phyloP scores from a whole-genome alignment of 2,888 invertebrate species.

The Cryptus viduatorius region DNA sequence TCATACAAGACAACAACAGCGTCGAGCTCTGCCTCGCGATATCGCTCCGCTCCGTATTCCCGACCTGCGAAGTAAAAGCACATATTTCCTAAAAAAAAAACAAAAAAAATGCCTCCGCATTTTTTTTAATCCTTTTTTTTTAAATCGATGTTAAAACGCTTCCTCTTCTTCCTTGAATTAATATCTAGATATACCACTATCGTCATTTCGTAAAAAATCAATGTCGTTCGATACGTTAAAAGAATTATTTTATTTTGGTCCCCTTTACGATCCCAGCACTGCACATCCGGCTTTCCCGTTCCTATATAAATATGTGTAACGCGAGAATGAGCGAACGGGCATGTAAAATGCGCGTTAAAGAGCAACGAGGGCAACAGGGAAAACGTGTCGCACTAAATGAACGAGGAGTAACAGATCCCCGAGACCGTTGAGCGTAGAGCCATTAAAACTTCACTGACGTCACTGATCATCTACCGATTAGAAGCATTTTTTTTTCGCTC shows the following conservation, averaged over 20 bases:
- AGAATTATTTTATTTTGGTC: background rate
- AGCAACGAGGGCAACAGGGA: slow-evolving; percentile 36
- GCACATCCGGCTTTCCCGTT: slow-evolving; percentile 25
- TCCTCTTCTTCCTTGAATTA: slow-evolving; percentile 57
- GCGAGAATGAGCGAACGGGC: slow-evolving; percentile 17
- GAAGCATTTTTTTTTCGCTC: slow-evolving; percentile 4
- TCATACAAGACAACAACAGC: slow-evolving; percentile 86
- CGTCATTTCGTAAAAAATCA: slow-evolving; percentile 14
- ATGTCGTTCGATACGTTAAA: slow-evolving; percentile 40
- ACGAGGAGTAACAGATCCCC: slow-evolving; percentile 15
- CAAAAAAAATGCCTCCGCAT: slow-evolving; percentile 35
- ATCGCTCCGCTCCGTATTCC: slow-evolving; percentile 87
- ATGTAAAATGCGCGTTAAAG: slow-evolving; percentile 58
- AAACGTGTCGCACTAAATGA: slow-evolving; percentile 49
- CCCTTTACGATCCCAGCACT: slow-evolving; percentile 30
- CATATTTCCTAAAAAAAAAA: slow-evolving; percentile 42
- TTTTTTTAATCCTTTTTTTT: slow-evolving; percentile 39
- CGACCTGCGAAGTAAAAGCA: slow-evolving; percentile 86
- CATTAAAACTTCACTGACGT: slow-evolving; percentile 35
- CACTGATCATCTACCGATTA: slow-evolving; percentile 53
- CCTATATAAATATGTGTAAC: slow-evolving; percentile 48
- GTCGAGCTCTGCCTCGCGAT: slow-evolving; percentile 86
- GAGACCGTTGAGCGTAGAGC: slow-evolving; percentile 17
- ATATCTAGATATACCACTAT: slow-evolving; percentile 18
- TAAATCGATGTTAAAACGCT: slow-evolving; percentile 57